Evolutionary conservation across 2,888 invertebrate species (phyloP).

Genomic region (Chamaedrilus cognettii): DNA sequence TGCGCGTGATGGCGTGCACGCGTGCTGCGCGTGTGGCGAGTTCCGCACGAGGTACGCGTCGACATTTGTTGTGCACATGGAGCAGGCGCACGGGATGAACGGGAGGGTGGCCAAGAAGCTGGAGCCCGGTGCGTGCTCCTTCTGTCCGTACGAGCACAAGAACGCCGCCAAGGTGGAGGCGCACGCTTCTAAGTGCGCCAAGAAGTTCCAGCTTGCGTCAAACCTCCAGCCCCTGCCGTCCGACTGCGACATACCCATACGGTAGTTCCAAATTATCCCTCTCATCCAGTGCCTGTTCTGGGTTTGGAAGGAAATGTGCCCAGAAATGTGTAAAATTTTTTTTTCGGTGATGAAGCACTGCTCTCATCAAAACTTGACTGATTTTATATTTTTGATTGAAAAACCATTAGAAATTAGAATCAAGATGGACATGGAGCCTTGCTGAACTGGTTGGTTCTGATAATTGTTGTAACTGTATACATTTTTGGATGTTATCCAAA

Average conservation of each 20-base stretch:
- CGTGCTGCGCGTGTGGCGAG: slow-evolving; percentile 23
- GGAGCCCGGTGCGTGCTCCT: slow-evolving; percentile 19
- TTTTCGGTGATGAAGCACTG: no score
- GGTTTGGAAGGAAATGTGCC: no score
- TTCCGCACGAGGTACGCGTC: slow-evolving; percentile 26
- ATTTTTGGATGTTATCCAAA: no score
- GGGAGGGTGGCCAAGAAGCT: slow-evolving; percentile 20
- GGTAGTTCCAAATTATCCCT: no score
- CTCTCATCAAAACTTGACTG: no score
- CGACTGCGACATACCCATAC: slow-evolving; percentile 26
- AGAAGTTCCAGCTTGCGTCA: slow-evolving; percentile 23
- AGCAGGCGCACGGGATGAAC: slow-evolving; percentile 16
- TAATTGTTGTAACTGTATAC: no score
- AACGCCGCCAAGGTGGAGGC: slow-evolving; percentile 24
- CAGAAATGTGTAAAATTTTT: no score
- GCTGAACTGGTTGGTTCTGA: no score
- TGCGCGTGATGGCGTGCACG: slow-evolving; percentile 16
- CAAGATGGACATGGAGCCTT: no score
- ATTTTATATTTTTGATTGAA: no score
- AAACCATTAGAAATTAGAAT: no score
- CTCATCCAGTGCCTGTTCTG: no score
- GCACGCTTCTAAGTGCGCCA: slow-evolving; percentile 24
- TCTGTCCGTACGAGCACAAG: slow-evolving; percentile 28
- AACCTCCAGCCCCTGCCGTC: slow-evolving; percentile 29
- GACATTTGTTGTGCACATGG: slow-evolving; percentile 25